Conservation (phyloP, 2,113 vertebrate genomes). For the Neodontobutis hainanensis region DNA sequence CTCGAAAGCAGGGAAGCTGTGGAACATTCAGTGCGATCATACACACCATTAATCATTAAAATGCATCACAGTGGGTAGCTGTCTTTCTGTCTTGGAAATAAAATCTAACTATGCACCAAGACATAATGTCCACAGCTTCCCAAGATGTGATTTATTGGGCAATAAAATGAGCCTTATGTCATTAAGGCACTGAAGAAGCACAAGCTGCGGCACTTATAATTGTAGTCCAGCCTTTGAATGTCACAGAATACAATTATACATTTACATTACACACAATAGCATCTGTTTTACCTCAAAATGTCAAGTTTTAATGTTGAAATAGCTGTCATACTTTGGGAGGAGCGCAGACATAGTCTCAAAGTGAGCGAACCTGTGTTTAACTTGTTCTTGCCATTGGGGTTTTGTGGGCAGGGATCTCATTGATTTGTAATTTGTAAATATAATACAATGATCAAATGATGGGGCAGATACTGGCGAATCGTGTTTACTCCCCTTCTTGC, state of each 20-base stretch:
- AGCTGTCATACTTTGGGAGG: constrained; percentile 50
- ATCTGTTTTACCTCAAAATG: constrained; percentile 45
- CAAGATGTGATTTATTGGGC: not conserved
- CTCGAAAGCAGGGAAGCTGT: constrained; percentile 41
- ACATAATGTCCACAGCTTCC: constrained; percentile 7
- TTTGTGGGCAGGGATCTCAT: constrained; percentile 44
- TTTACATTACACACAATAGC: constrained; percentile 16
- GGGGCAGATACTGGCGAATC: constrained; percentile 8
- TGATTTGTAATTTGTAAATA: constrained; percentile 42
- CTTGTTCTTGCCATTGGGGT: constrained; percentile 43
- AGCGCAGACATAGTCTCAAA: constrained; percentile 35
- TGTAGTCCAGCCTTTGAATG: not conserved
- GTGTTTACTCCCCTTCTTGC: constrained; percentile 46
- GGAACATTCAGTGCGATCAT: constrained; percentile 46
- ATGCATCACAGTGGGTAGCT: constrained; percentile 22
- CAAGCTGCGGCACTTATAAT: no score
- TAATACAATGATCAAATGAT: constrained; percentile 35
- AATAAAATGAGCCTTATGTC: constrained; percentile 5
- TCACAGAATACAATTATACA: constrained; percentile 6
- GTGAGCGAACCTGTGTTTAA: constrained; percentile 58
- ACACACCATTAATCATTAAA: constrained; percentile 44
- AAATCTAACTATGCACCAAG: constrained; percentile 19
- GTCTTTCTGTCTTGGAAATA: constrained; percentile 27
- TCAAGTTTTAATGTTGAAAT: constrained; percentile 47
- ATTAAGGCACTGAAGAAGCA: not conserved